These are phyloP conservation scores for Symphodus melops DNA, from an alignment of 2,113 vertebrate species.

Conservation along the genomic window DNA sequence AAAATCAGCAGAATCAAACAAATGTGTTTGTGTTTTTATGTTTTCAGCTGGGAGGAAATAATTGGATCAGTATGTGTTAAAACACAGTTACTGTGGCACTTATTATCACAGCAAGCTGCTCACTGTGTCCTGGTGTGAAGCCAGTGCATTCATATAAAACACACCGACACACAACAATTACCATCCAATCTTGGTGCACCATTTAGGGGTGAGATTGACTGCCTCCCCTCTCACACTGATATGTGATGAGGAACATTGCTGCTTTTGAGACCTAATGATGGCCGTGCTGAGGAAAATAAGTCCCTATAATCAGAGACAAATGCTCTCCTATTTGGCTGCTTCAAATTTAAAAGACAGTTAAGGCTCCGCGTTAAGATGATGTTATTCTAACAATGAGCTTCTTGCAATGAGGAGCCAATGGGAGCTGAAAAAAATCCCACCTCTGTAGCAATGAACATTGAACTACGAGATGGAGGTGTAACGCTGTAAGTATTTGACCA, in stretches of 20 bases:
- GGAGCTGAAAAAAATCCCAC: background rate
- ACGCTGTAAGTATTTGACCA: too few relatives aligned
- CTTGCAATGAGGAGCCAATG: background rate
- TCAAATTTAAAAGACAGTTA: constrained; percentile 6
- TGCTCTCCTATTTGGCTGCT: background rate
- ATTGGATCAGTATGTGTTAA: constrained; percentile 60
- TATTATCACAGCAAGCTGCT: constrained; percentile 48
- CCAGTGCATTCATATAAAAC: constrained; percentile 7
- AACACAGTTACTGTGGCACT: constrained; percentile 45
- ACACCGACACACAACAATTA: constrained; percentile 50
- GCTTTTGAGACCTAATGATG: constrained; percentile 40
- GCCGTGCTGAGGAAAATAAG: constrained; percentile 7
- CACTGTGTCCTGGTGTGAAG: constrained; percentile 29
- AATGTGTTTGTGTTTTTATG: constrained; percentile 16
- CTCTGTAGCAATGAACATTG: background rate
- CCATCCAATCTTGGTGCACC: constrained; percentile 29
- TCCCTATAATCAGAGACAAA: background rate
- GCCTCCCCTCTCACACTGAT: constrained; percentile 25
- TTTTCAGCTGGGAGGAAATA: constrained; percentile 51
- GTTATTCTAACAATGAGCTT: background rate
- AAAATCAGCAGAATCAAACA: constrained; percentile 25
- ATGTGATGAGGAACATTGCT: constrained; percentile 21
- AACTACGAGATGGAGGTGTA: too few relatives aligned
- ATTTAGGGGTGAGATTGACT: constrained; percentile 44
- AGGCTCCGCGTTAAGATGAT: background rate